phyloP scores from a whole-genome alignment of 2,113 vertebrate species.

The Rhinolophus ferrumequinum region DNA sequence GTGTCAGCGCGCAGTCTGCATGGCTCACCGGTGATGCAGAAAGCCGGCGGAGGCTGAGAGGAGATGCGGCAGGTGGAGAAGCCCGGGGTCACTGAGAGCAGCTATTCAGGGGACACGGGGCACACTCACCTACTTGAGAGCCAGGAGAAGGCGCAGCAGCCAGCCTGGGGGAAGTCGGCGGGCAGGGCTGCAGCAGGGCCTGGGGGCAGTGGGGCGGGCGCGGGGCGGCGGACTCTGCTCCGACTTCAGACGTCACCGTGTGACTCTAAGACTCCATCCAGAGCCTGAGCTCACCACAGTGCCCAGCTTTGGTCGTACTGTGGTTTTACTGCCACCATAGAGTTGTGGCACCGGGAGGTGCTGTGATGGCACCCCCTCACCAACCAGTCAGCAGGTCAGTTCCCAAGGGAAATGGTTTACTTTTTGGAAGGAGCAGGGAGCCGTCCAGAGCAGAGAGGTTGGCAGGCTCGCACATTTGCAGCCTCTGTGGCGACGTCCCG shows the following conservation, averaged over 20 bases:
- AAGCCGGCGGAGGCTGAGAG: rapidly evolving
- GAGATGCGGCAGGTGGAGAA: background rate
- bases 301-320: background rate
- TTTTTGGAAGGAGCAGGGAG: background rate
- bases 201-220: background rate
- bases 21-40: background rate
- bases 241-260: rapidly evolving
- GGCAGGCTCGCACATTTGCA: rapidly evolving
- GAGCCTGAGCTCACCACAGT: rapidly evolving
- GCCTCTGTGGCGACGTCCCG: background rate
- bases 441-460: rapidly evolving
- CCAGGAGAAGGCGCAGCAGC: background rate
- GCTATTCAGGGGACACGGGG: rapidly evolving
- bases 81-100: background rate
- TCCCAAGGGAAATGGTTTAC: rapidly evolving
- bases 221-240: background rate
- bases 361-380: background rate
- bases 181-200: background rate
- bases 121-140: rapidly evolving
- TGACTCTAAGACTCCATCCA: no score
- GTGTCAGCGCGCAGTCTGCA: rapidly evolving
- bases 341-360: background rate
- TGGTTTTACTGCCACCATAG: background rate
- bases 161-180: background rate
- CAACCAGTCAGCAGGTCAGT: no score